phyloP scores from a whole-genome alignment of 2,113 vertebrate species.

The Antigone vipio region DNA sequence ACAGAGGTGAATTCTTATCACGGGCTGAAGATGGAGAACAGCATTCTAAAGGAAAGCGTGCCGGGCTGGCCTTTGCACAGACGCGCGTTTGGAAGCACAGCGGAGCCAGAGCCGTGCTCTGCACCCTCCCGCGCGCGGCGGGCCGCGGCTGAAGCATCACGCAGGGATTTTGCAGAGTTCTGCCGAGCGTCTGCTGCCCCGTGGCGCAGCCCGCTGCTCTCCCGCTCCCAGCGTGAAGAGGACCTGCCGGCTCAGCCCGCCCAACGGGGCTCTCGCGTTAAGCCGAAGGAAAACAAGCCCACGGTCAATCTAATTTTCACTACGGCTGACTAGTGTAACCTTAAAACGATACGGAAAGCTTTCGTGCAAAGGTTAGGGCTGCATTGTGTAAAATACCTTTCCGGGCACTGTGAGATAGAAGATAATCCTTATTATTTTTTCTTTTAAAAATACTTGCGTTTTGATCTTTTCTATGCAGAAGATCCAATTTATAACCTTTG shows the following conservation, averaged over 20 bases:
- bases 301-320: not conserved
- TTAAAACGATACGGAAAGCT: not conserved
- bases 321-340: rapidly evolving
- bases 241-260: not conserved
- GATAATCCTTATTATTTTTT: not conserved
- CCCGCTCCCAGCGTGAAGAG: too few relatives aligned
- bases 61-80: not conserved
- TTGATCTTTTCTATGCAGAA: not conserved
- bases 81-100: too few relatives aligned
- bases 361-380: too few relatives aligned
- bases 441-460: not conserved
- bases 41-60: too few relatives aligned
- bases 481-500: too few relatives aligned
- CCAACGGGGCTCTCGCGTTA: not conserved
- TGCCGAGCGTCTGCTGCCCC: too few relatives aligned
- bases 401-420: not conserved
- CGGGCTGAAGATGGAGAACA: not conserved
- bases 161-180: too few relatives aligned
- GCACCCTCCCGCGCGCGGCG: rapidly evolving
- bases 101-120: not conserved
- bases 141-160: not conserved
- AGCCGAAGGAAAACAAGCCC: too few relatives aligned
- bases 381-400: too few relatives aligned
- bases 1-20: not conserved
- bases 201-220: not conserved